These are phyloP conservation scores for Pollenia amentaria DNA, from an alignment of 2,888 invertebrate species.

Conservation along the genomic window DNA sequence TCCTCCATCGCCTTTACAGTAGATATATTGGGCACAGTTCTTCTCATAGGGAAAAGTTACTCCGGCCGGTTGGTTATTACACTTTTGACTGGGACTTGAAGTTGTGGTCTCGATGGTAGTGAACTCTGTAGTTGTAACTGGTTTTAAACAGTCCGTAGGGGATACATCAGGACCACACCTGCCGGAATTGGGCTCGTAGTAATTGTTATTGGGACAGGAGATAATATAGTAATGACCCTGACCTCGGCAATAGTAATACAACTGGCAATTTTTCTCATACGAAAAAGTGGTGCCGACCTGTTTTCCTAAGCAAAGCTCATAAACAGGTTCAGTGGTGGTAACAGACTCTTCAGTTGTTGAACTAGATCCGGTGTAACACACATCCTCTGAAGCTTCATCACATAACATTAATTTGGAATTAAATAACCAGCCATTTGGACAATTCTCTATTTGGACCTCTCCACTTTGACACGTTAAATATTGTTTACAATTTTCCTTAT, in stretches of 20 bases:
- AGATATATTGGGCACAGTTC: constrained; percentile 77
- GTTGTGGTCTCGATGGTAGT: constrained; percentile 62
- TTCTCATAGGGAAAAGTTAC: constrained; percentile 71
- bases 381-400: constrained; percentile 72
- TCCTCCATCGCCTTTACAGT: constrained; percentile 75
- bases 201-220: constrained; percentile 76
- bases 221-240: constrained; percentile 71
- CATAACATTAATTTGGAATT: constrained; percentile 65
- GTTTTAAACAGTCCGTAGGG: not conserved
- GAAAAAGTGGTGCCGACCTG: constrained; percentile 58
- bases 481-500: constrained; percentile 77
- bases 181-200: constrained; percentile 77
- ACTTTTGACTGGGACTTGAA: constrained; percentile 65
- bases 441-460: constrained; percentile 72
- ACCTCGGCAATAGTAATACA: constrained; percentile 76
- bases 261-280: constrained; percentile 64
- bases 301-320: constrained; percentile 50
- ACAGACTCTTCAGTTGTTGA: constrained; percentile 18
- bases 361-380: constrained; percentile 72
- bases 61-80: constrained; percentile 72
- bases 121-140: constrained; percentile 40
- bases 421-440: constrained; percentile 75
- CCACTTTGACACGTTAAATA: constrained; percentile 76
- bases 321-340: constrained; percentile 37
- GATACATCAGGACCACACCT: constrained; percentile 77